Percentiles rank a stretch among this genome's conserved stretches.
Conservation (phyloP, 2,888 invertebrate species). For the Rutpela maculata region DNA sequence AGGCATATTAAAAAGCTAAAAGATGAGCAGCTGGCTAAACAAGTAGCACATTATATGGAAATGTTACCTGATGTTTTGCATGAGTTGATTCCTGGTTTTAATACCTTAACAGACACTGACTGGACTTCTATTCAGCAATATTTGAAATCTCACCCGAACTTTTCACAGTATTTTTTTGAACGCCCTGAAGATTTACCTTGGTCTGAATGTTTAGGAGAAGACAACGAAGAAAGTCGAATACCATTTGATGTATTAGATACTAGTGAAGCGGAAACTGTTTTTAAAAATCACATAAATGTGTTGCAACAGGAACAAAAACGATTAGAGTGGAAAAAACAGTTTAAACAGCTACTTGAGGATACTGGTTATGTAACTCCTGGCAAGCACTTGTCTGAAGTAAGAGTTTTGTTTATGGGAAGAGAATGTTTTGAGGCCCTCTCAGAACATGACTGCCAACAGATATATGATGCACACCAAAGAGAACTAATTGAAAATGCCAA, state of each 20-base stretch:
- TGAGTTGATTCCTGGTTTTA: conserved; percentile 86
- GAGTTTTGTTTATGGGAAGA: conserved; percentile 93
- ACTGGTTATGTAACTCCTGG: conserved; percentile 97
- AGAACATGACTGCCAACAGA: conserved; percentile 92
- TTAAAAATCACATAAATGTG: conserved; percentile 92
- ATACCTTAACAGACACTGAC: conserved; percentile 84
- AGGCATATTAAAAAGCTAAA: conserved; percentile 87
- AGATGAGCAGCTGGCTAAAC: conserved; percentile 86
- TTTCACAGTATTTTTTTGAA: conserved; percentile 93
- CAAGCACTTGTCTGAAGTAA: conserved; percentile 92
- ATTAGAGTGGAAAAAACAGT: conserved; percentile 95
- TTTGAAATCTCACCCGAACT: conserved; percentile 93
- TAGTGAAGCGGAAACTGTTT: conserved; percentile 93
- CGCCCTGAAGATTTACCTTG: conserved; percentile 86
- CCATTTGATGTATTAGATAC: conserved; percentile 95
- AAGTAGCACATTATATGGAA: conserved; percentile 86
- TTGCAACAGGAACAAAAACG: conserved; percentile 94
- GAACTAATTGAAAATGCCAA: conserved; percentile 93
- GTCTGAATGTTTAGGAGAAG: conserved; percentile 82
- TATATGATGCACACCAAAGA: conserved; percentile 95
- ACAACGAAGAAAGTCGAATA: conserved; percentile 84
- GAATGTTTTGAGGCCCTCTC: conserved; percentile 95
- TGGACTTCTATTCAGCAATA: conserved; percentile 92
- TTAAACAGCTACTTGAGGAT: conserved; percentile 93
- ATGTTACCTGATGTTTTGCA: conserved; percentile 86